phyloP scores from a whole-genome alignment of 1,140 invertebrate genomes.

The Pollicipes pollicipes region DNA sequence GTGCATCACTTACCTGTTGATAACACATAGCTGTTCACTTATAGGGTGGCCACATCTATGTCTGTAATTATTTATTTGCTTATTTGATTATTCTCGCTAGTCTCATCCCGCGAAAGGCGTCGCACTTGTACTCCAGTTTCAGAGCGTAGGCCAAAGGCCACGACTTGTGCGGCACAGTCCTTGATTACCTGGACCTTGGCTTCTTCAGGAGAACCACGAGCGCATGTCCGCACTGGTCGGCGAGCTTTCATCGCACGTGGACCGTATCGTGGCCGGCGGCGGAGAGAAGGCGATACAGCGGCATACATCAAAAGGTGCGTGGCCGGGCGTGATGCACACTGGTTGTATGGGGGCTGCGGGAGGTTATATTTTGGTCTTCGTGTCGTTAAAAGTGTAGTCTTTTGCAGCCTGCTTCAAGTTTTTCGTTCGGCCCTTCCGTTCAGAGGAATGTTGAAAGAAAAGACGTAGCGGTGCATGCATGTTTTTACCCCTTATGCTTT shows the following conservation, averaged over 20 bases:
- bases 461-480: no score
- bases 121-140: no score
- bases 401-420: background rate
- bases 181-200: background rate
- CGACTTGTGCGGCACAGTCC: no score
- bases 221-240: slow-evolving; percentile 58
- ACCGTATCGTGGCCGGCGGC: slow-evolving; percentile 53
- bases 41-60: background rate
- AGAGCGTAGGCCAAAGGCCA: no score
- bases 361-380: no score
- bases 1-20: no score
- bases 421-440: background rate
- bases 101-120: no score
- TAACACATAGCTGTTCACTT: background rate
- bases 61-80: background rate
- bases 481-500: background rate
- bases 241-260: slow-evolving; percentile 45
- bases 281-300: slow-evolving; percentile 50
- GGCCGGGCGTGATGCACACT: background rate
- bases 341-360: background rate
- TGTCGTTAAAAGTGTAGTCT: background rate
- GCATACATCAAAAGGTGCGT: slow-evolving; percentile 44
- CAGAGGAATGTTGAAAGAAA: background rate
- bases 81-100: no score
- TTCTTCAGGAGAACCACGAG: slow-evolving; percentile 54